These are phyloP conservation scores for Cheiracanthium punctorium DNA, from an alignment of 2,888 invertebrate species.

Conservation along the genomic window DNA sequence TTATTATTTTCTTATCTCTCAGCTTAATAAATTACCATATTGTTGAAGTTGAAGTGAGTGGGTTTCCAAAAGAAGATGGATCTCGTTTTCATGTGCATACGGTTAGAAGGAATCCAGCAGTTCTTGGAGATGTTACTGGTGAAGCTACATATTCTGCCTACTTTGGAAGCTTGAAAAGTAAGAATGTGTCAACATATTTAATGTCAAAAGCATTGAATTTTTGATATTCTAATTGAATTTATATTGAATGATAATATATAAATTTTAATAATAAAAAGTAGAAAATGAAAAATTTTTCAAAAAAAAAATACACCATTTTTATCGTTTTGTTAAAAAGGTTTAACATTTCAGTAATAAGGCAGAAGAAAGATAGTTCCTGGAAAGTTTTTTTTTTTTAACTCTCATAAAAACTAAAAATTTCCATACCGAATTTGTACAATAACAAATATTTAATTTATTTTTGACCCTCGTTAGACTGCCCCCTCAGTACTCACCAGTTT, in stretches of 20 bases:
- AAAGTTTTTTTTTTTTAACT: too few species aligned
- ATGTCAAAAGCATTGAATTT: not conserved
- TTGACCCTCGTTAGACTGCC: too few species aligned
- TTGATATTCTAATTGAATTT: not conserved
- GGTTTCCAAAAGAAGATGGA: slow-evolving; percentile 74
- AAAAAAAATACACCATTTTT: not conserved
- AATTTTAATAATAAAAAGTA: not conserved
- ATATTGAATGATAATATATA: not conserved
- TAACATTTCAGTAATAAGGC: not conserved
- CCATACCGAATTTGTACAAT: too few species aligned
- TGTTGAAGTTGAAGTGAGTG: slow-evolving; percentile 78
- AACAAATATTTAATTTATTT: too few species aligned
- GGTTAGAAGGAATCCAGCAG: slow-evolving; percentile 78
- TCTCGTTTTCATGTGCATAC: slow-evolving; percentile 75
- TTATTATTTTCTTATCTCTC: slow-evolving; percentile 29
- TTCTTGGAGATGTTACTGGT: slow-evolving; percentile 78
- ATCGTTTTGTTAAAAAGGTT: not conserved
- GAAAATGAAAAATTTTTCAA: not conserved
- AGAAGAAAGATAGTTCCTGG: too few species aligned
- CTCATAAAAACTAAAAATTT: too few species aligned
- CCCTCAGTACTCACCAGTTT: too few species aligned
- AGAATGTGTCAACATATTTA: slow-evolving; percentile 39
- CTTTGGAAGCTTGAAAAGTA: slow-evolving; percentile 77
- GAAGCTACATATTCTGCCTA: slow-evolving; percentile 79
- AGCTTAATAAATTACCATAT: slow-evolving; percentile 78